phyloP scores from a whole-genome alignment of 2,888 invertebrate species.

The Hydraecia micacea region DNA sequence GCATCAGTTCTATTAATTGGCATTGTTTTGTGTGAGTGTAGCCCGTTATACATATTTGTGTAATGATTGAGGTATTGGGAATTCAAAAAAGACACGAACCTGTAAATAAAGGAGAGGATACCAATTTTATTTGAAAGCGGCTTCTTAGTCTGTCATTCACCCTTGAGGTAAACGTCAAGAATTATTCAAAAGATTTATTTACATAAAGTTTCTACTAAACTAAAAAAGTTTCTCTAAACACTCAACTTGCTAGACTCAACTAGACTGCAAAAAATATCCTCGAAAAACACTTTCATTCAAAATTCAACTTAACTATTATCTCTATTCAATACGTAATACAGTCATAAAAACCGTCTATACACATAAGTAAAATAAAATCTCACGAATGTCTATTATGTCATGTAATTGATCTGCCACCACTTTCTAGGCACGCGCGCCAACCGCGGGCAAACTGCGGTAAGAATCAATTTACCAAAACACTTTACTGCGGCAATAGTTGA shows the following conservation, averaged over 20 bases:
- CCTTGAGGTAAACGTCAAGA: not conserved
- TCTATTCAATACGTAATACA: slow-evolving; percentile 55
- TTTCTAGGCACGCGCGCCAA: slow-evolving; percentile 62
- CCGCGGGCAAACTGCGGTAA: slow-evolving; percentile 52
- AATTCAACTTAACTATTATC: slow-evolving; percentile 37
- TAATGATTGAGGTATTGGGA: not conserved
- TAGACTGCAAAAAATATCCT: not conserved
- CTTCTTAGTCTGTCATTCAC: not conserved
- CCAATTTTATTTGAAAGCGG: not conserved
- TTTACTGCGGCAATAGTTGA: slow-evolving; percentile 47
- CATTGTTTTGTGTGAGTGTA: slow-evolving; percentile 8
- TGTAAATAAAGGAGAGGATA: not conserved
- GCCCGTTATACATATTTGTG: slow-evolving; percentile 24
- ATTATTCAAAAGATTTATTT: not conserved
- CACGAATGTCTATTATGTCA: slow-evolving; percentile 61
- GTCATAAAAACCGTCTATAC: slow-evolving; percentile 40
- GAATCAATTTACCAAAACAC: slow-evolving; percentile 61
- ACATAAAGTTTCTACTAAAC: too few species aligned
- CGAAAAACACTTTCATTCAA: slow-evolving; percentile 20
- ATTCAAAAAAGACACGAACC: slow-evolving; percentile 2
- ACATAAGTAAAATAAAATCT: slow-evolving; percentile 55
- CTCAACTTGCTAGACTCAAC: not conserved
- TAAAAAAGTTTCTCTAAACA: too few species aligned
- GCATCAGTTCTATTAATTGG: slow-evolving; percentile 42
- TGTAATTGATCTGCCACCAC: slow-evolving; percentile 61